A percentile compares a stretch with the other conserved stretches of the same genome.
Evolutionary conservation across 2,888 invertebrate species (phyloP).

Genomic region (Nymphalis c-album): DNA sequence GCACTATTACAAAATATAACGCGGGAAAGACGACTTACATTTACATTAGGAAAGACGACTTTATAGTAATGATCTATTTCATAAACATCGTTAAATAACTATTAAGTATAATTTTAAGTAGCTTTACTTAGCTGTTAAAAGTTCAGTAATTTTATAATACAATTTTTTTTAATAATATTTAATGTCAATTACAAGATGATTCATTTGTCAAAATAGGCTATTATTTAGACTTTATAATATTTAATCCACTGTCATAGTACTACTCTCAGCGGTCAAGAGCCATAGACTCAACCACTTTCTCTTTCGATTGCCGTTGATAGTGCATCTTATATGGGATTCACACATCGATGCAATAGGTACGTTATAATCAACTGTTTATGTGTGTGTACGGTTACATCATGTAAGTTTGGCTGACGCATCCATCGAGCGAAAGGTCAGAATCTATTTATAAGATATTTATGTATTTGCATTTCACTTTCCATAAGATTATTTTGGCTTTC

Average conservation of each 20-base stretch:
- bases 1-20: no score
- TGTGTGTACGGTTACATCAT: slow-evolving; percentile 64
- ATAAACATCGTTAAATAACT: no score
- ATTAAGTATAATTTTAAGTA: no score
- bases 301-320: slow-evolving; percentile 66
- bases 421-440: slow-evolving; percentile 71
- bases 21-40: no score
- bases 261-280: slow-evolving; percentile 33
- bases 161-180: no score
- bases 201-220: no score
- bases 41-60: no score
- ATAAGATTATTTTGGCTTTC: slow-evolving; percentile 56
- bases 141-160: no score
- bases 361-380: slow-evolving; percentile 38
- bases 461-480: slow-evolving; percentile 64
- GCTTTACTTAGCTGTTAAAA: no score
- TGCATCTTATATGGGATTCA: slow-evolving; percentile 47
- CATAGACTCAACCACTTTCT: slow-evolving; percentile 72
- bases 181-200: no score
- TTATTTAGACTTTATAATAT: neutral
- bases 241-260: neutral
- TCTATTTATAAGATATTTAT: slow-evolving; percentile 64
- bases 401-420: slow-evolving; percentile 73
- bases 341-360: slow-evolving; percentile 44
- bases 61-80: no score